A percentile compares a stretch with the other conserved stretches of the same genome.
Conservation (phyloP, 2,888 invertebrate genomes). For the Adelognathus sp. region DNA sequence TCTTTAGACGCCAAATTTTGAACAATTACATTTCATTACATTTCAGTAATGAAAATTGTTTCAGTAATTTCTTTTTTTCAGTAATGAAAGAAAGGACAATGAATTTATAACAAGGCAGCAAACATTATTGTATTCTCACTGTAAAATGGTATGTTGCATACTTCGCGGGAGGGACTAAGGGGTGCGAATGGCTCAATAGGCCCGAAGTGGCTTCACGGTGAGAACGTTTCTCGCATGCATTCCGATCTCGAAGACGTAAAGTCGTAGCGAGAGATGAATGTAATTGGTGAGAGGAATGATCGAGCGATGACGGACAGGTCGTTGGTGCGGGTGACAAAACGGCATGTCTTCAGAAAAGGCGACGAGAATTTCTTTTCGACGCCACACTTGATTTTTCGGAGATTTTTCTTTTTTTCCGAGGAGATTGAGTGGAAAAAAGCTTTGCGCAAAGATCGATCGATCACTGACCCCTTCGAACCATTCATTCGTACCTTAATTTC, state of each 20-base stretch:
- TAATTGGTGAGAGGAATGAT: constrained; percentile 43
- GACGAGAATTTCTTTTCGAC: constrained; percentile 54
- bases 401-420: not conserved
- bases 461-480: constrained; percentile 36
- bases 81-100: too few relatives aligned
- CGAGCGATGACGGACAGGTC: constrained; percentile 41
- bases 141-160: not conserved
- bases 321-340: constrained; percentile 36
- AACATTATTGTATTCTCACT: too few relatives aligned
- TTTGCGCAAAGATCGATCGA: constrained; percentile 55
- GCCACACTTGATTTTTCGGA: constrained; percentile 5
- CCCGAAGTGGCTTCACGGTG: not conserved
- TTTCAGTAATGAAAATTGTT: too few relatives aligned
- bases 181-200: not conserved
- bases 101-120: too few relatives aligned
- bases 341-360: constrained; percentile 27
- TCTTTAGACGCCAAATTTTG: too few relatives aligned
- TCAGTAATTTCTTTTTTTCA: too few relatives aligned
- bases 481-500: constrained; percentile 20
- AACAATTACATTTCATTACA: too few relatives aligned
- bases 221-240: constrained; percentile 12
- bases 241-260: not conserved
- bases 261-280: not conserved
- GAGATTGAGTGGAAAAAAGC: constrained; percentile 35
- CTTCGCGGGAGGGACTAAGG: constrained; percentile 6